Conservation (phyloP, 1,140 invertebrate species). For the Cotesia chilonis region DNA sequence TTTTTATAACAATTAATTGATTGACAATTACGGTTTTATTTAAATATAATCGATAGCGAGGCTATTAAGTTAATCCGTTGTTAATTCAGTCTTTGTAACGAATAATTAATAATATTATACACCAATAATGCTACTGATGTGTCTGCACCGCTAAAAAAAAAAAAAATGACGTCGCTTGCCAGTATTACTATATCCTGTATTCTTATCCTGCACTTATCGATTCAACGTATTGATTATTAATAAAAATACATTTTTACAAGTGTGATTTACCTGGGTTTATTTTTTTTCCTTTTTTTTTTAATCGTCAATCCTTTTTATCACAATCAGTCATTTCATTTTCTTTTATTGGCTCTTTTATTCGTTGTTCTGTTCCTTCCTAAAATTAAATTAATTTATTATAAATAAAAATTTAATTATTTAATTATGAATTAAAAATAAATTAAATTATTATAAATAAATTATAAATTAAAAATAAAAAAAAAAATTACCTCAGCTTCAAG, state of each 20-base stretch:
- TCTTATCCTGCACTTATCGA: slow-evolving; percentile 54
- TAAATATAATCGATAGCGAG: slow-evolving; percentile 24
- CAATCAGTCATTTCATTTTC: not conserved
- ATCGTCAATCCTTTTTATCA: not conserved
- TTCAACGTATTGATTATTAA: slow-evolving; percentile 60
- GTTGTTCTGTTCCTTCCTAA: slow-evolving; percentile 33
- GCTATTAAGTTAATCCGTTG: slow-evolving; percentile 16
- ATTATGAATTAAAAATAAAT: too few relatives aligned
- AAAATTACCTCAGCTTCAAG: slow-evolving; percentile 61
- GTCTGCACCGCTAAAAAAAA: slow-evolving; percentile 53
- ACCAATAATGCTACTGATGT: slow-evolving; percentile 54
- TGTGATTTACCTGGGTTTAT: slow-evolving; percentile 42
- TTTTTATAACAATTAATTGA: not conserved
- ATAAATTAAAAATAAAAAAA: not conserved
- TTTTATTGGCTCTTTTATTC: slow-evolving; percentile 2
- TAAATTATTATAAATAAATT: slow-evolving; percentile 8
- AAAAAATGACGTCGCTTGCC: slow-evolving; percentile 58
- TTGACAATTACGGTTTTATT: not conserved
- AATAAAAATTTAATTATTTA: too few relatives aligned
- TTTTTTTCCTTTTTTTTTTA: slow-evolving; percentile 18
- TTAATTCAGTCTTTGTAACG: slow-evolving; percentile 36
- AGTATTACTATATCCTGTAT: slow-evolving; percentile 60
- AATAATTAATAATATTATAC: slow-evolving; percentile 46
- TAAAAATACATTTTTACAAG: slow-evolving; percentile 56
- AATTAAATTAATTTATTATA: slow-evolving; percentile 5